A percentile compares a stretch with the other conserved stretches of the same genome.
These are phyloP conservation scores for Malurus cyaneus DNA, from an alignment of 2,113 vertebrate genomes.

Conservation along the genomic window DNA sequence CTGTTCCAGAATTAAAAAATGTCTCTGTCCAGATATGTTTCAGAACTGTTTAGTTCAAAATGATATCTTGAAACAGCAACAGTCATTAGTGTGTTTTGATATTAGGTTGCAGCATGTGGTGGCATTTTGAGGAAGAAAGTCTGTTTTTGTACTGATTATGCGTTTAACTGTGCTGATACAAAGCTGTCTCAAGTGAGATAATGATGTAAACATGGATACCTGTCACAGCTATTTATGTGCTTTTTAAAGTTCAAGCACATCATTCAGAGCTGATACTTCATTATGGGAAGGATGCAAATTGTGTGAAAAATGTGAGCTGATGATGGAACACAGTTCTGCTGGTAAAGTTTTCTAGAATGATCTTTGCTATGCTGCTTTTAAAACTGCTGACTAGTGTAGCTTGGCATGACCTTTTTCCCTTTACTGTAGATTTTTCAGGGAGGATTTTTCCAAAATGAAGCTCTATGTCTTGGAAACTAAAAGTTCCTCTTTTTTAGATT, in stretches of 20 bases:
- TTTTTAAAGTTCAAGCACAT: slow-evolving; percentile 9
- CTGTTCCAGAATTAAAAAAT: background rate
- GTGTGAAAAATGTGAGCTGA: background rate
- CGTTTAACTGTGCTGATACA: background rate
- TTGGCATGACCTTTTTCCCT: background rate
- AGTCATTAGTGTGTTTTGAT: background rate
- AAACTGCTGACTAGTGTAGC: background rate
- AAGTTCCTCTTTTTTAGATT: background rate
- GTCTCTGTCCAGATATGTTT: background rate
- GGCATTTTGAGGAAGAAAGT: slow-evolving; percentile 26
- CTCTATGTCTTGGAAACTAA: background rate
- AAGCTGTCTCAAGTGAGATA: slow-evolving; percentile 32
- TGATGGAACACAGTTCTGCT: background rate
- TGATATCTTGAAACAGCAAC: background rate
- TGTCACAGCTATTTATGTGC: slow-evolving; percentile 13
- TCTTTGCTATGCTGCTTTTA: background rate
- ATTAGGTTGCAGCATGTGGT: slow-evolving; percentile 5
- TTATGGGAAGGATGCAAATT: background rate
- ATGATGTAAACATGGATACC: background rate
- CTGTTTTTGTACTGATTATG: background rate
- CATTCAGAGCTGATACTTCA: background rate
- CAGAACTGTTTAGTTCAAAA: background rate
- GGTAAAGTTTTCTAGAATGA: background rate
- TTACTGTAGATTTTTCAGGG: background rate
- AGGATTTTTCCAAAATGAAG: background rate